Evolutionary conservation across 2,113 vertebrate species (phyloP).

Genomic region (Calidris pugnax): DNA sequence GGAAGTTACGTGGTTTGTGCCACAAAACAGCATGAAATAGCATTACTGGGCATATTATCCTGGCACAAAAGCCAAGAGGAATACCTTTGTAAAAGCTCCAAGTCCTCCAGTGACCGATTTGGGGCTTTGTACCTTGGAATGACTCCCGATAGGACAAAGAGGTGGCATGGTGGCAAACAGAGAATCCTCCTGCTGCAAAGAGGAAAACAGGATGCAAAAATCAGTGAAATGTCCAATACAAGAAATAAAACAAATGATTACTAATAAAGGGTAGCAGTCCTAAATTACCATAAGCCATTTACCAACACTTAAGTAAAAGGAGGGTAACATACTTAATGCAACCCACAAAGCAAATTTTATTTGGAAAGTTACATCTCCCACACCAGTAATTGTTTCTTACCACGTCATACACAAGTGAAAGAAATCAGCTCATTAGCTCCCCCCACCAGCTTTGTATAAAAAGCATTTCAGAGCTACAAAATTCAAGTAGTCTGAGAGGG

Average conservation of each 20-base stretch:
- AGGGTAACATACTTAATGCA: not conserved
- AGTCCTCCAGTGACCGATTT: constrained; percentile 81
- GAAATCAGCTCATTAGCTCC: fast-evolving
- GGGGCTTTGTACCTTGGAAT: constrained; percentile 82
- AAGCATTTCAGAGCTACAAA: not conserved
- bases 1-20: not conserved
- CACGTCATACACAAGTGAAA: not conserved
- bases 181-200: constrained; percentile 80
- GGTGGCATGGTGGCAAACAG: constrained; percentile 86
- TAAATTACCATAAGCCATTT: not conserved
- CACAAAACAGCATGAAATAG: not conserved
- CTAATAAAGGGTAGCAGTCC: not conserved
- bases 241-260: not conserved
- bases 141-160: constrained; percentile 85
- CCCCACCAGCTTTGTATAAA: not conserved
- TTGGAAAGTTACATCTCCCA: not conserved
- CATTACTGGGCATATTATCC: not conserved
- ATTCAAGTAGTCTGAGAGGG: not conserved
- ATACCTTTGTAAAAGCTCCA: constrained; percentile 85
- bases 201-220: not conserved
- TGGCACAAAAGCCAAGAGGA: not conserved
- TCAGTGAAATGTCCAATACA: not conserved
- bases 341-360: not conserved
- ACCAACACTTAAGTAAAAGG: not conserved
- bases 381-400: not conserved